These are phyloP conservation scores for Xylocopa sonorina DNA, from an alignment of 1,140 invertebrate species.

Conservation along the genomic window DNA sequence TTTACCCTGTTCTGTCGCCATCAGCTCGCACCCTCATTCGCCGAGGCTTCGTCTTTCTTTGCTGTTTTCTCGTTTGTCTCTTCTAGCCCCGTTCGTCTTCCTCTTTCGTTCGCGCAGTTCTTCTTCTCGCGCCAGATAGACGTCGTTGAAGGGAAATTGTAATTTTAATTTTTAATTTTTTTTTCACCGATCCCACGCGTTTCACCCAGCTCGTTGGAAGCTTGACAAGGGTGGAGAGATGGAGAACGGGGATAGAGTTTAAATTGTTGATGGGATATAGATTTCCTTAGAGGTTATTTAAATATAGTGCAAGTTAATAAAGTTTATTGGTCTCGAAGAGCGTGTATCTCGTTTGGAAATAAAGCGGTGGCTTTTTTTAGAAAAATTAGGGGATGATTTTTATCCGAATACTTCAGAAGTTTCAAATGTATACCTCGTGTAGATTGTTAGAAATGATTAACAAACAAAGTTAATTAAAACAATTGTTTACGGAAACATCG, in stretches of 20 bases:
- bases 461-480: not conserved
- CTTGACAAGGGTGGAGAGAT: not conserved
- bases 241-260: not conserved
- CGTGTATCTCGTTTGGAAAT: too few species aligned
- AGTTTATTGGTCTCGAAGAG: not conserved
- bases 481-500: not conserved
- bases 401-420: too few species aligned
- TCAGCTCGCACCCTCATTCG: constrained; percentile 7
- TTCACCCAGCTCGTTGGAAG: constrained; percentile 3
- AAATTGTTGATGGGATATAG: constrained; percentile 64
- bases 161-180: constrained; percentile 72
- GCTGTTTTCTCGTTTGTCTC: not conserved
- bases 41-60: not conserved
- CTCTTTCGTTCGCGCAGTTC: not conserved
- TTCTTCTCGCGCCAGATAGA: constrained; percentile 32
- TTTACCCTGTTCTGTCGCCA: constrained; percentile 48
- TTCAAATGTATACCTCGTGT: too few species aligned
- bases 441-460: too few species aligned
- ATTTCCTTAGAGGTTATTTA: constrained; percentile 57
- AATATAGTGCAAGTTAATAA: too few species aligned
- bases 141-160: constrained; percentile 63
- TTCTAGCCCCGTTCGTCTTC: constrained; percentile 12
- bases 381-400: too few species aligned
- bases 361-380: too few species aligned
- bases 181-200: constrained; percentile 37